A percentile compares a stretch with the other conserved stretches of the same genome.
phyloP scores from a whole-genome alignment of 2,113 vertebrate genomes.

The Muscicapa adusta region DNA sequence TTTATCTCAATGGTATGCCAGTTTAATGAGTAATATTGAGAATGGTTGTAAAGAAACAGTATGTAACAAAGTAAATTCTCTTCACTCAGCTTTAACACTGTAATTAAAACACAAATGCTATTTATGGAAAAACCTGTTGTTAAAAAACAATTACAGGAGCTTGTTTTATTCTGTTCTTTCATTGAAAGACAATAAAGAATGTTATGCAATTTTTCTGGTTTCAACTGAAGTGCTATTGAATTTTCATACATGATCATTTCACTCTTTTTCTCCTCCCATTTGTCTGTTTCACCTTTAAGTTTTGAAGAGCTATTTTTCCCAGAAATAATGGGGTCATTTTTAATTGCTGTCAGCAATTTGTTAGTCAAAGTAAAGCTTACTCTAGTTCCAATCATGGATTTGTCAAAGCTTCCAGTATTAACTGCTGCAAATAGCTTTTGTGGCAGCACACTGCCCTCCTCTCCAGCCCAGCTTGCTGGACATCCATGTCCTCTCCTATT shows the following conservation, averaged over 20 bases:
- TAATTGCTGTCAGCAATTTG: slow-evolving; percentile 50
- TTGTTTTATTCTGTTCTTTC: slow-evolving; percentile 25
- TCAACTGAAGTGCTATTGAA: slow-evolving; percentile 8
- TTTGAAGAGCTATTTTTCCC: neutral
- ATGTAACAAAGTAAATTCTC: neutral
- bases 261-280: slow-evolving; percentile 7
- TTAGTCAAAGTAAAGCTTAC: slow-evolving; percentile 36
- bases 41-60: neutral
- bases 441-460: neutral
- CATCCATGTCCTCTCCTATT: neutral
- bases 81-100: neutral
- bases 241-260: slow-evolving; percentile 34
- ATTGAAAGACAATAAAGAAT: slow-evolving; percentile 6
- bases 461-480: neutral
- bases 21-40: neutral
- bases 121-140: slow-evolving; percentile 12
- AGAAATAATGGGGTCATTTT: slow-evolving; percentile 43
- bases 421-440: neutral
- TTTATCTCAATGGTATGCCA: neutral
- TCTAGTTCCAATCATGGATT: neutral
- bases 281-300: slow-evolving; percentile 51
- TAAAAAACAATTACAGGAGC: neutral
- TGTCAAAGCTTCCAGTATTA: neutral
- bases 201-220: neutral
- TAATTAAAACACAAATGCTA: slow-evolving; percentile 9